Conservation (phyloP, 1,140 invertebrate genomes). For the Neoseiulus cucumeris region DNA sequence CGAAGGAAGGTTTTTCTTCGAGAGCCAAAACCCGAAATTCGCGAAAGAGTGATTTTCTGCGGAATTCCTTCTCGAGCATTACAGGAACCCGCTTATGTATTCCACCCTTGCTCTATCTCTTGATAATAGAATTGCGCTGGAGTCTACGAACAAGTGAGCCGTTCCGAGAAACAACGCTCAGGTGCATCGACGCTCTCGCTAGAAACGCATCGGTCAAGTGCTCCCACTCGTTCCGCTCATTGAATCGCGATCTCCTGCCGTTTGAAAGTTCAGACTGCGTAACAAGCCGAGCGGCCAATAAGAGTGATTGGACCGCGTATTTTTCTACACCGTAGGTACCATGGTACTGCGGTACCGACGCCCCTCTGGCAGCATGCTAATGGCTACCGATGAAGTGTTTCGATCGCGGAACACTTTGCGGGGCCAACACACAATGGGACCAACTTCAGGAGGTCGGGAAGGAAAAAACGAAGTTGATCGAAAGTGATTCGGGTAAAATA, state of each 20-base stretch:
- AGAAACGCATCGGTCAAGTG: neutral
- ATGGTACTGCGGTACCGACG: neutral
- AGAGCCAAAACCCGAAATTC: neutral
- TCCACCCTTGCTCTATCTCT: neutral
- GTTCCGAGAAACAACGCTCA: no score
- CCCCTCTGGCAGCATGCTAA: constrained; percentile 11
- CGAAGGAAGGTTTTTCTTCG: neutral
- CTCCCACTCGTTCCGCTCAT: neutral
- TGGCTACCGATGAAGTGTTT: neutral
- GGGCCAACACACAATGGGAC: neutral
- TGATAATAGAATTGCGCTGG: neutral
- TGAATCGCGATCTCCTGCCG: neutral
- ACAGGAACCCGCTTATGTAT: neutral
- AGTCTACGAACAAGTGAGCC: no score
- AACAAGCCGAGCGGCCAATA: neutral
- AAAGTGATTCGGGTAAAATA: no score
- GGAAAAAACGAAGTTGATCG: no score
- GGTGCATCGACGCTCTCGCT: no score
- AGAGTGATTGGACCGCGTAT: neutral
- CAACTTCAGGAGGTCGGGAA: neutral
- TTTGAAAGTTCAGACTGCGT: neutral
- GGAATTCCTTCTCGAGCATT: neutral
- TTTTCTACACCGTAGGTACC: neutral
- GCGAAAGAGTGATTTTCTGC: neutral
- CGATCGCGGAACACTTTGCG: neutral